Percentiles rank a stretch among this genome's conserved stretches.
Evolutionary conservation across 2,113 vertebrate genomes (phyloP).

Genomic region (Peromyscus polionotus): DNA sequence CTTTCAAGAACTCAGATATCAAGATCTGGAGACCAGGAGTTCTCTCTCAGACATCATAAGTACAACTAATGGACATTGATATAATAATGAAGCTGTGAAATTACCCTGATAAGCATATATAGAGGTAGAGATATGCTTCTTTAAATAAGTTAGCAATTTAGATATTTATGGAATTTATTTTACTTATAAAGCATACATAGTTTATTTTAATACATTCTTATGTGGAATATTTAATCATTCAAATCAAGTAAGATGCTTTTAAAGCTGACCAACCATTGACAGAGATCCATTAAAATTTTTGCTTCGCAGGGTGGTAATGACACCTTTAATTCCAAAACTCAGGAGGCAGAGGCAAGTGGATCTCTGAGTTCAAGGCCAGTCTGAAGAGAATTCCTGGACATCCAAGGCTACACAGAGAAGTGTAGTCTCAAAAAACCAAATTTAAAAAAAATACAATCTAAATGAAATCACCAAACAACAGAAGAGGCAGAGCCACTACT

Average conservation of each 20-base stretch:
- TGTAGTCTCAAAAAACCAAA: no score
- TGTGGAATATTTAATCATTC: slow-evolving; percentile 72
- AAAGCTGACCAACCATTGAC: slow-evolving; percentile 47
- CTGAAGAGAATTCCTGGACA: no score
- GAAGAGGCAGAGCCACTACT: background rate
- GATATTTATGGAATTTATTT: slow-evolving; percentile 56
- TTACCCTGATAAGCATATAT: slow-evolving; percentile 31
- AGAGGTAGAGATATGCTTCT: slow-evolving; percentile 20
- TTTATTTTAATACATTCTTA: slow-evolving; percentile 52
- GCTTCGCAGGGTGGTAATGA: no score
- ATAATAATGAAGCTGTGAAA: background rate
- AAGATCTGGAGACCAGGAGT: background rate
- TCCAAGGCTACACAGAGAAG: no score
- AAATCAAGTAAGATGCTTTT: slow-evolving; percentile 63
- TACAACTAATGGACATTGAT: slow-evolving; percentile 29
- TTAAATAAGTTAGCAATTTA: slow-evolving; percentile 42
- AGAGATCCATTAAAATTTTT: slow-evolving; percentile 43
- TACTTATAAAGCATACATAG: slow-evolving; percentile 47
- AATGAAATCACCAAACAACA: background rate
- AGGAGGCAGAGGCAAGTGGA: background rate
- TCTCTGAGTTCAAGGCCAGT: background rate
- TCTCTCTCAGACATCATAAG: background rate
- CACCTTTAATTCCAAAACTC: background rate
- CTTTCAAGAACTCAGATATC: background rate
- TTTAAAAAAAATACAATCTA: background rate